Evolutionary conservation across 2,888 invertebrate species (phyloP), one percentile per base, ranked within the genome.

Genomic region (Dryobota labecula): DNA sequence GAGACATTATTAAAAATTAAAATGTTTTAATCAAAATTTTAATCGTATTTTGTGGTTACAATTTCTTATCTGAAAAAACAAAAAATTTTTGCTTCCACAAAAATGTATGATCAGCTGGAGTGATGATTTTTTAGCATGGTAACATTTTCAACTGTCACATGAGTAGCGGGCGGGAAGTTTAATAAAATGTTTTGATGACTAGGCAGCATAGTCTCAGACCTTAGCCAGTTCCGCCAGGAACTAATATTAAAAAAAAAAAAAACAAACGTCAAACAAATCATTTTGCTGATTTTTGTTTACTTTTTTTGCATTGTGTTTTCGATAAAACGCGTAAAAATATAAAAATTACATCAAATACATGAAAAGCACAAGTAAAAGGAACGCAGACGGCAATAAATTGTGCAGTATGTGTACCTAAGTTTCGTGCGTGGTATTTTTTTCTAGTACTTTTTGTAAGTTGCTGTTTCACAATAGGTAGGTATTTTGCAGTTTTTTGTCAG

Each of bases 61-160:
- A 11, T 38, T 24, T 30, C 0, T 0, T 18, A n/a, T 18, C n/a
- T 0, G 2, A 38, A 30, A 13, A 38, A 61, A 9, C 0, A 38
- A 24, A 0, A 49, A 24, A 15, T 36, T 11, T 45, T n/a, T 41
- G 1, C 1, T 4, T 54, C 0, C 4, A 18, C 0, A 18, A 43
- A 54, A 47, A n/a, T 27, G 3, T 33, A 7, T 27, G 11, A 61
- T 65, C 53, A 65, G 73, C 57, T 82, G 73, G 54, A 38, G 20
- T 13, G 20, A 9, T 18, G n/a, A 13, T 36, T 65, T 71, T 67
- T 76, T 27, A 49, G n/a, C 6, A 49, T 61, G 70, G 83, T 61
- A 79, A 76, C 71, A 70, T 70, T 70, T 47, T n/a, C 0, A 33
- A 33, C 30, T 58, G 84, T 67, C 71, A 67, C 43, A 54, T 69